phyloP scores from a whole-genome alignment of 1,140 invertebrate species.

The Cylas formicarius region DNA sequence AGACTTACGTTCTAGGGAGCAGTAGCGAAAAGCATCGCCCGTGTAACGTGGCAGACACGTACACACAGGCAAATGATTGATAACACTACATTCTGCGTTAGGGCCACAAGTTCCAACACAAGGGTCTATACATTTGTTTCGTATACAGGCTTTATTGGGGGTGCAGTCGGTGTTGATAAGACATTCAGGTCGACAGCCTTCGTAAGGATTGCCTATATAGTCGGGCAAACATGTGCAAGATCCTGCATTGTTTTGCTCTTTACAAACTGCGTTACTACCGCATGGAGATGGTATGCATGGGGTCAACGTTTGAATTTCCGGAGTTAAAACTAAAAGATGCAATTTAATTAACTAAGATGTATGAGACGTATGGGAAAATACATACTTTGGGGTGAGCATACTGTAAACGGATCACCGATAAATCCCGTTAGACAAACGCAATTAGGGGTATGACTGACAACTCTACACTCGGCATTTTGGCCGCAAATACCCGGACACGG shows the following conservation, averaged over 20 bases:
- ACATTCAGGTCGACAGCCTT: slow-evolving; percentile 65
- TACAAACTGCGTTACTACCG: slow-evolving; percentile 62
- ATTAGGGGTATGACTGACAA: slow-evolving; percentile 69
- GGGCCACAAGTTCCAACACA: slow-evolving; percentile 59
- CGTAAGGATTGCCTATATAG: slow-evolving; percentile 66
- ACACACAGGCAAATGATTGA: slow-evolving; percentile 52
- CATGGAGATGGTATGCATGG: slow-evolving; percentile 64
- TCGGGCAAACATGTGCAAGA: slow-evolving; percentile 58
- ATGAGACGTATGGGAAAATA: background rate
- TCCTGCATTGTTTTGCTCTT: slow-evolving; percentile 57
- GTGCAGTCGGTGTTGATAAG: slow-evolving; percentile 60
- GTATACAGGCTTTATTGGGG: slow-evolving; percentile 52
- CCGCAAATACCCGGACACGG: slow-evolving; percentile 71
- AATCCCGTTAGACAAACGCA: slow-evolving; percentile 59
- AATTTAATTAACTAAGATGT: background rate
- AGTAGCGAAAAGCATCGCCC: slow-evolving; percentile 56
- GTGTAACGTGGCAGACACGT: slow-evolving; percentile 51
- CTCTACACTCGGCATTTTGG: slow-evolving; percentile 58
- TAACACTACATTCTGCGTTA: slow-evolving; percentile 54
- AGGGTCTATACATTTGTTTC: slow-evolving; percentile 56
- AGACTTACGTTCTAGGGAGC: slow-evolving; percentile 49
- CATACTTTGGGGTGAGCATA: slow-evolving; percentile 9
- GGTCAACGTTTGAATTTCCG: slow-evolving; percentile 38
- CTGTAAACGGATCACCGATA: slow-evolving; percentile 60
- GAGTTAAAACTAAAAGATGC: slow-evolving; percentile 31